Conservation (phyloP, 2,113 vertebrate species). For the Crotalus viridis region DNA sequence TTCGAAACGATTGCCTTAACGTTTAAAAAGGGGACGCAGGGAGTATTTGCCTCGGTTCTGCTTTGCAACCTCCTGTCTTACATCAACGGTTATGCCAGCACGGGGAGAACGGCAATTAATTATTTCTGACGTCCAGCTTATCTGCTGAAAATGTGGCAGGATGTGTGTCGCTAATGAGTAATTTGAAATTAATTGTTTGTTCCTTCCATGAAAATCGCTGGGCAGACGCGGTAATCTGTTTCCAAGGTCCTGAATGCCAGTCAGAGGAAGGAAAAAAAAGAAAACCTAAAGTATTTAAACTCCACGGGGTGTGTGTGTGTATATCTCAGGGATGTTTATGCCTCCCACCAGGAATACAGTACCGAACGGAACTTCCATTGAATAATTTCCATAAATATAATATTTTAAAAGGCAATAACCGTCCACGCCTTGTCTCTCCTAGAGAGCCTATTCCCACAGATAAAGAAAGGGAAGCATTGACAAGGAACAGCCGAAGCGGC, state of each 20-base stretch:
- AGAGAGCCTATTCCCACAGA: neutral
- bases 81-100: neutral
- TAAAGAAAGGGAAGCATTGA: neutral
- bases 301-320: neutral
- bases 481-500: rapidly evolving
- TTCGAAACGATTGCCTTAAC: neutral
- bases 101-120: neutral
- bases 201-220: neutral
- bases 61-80: neutral
- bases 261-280: neutral
- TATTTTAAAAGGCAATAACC: neutral
- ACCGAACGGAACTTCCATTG: neutral
- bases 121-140: neutral
- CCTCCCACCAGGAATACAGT: neutral
- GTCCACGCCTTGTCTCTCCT: neutral
- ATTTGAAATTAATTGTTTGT: neutral
- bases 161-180: neutral
- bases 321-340: neutral
- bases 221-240: neutral
- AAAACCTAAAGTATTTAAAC: neutral
- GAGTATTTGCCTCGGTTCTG: neutral
- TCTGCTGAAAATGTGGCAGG: neutral
- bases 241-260: neutral
- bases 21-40: neutral
- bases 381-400: neutral